These are phyloP conservation scores for Rhagium mordax DNA, from an alignment of 2,888 invertebrate genomes.

Conservation along the genomic window DNA sequence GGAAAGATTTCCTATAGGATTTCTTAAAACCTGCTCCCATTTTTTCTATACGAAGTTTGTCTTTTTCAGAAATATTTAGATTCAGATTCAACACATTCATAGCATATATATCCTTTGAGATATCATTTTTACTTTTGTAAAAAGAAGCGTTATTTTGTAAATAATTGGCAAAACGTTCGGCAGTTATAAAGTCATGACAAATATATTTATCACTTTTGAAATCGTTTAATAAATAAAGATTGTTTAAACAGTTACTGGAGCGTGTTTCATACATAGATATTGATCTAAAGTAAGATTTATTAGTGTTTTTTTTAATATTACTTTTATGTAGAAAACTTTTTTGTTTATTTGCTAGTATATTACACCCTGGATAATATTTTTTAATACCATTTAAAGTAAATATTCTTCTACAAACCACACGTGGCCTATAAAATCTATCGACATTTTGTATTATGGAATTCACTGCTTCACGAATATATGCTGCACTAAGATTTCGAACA, in stretches of 20 bases:
- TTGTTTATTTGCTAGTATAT: constrained; percentile 45
- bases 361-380: constrained; percentile 63
- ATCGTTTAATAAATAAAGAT: constrained; percentile 18
- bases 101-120: constrained; percentile 29
- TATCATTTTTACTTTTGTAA: constrained; percentile 27
- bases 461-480: constrained; percentile 60
- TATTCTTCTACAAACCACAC: constrained; percentile 62
- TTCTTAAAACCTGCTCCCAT: constrained; percentile 49
- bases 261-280: constrained; percentile 47
- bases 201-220: constrained; percentile 52
- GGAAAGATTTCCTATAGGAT: constrained; percentile 53
- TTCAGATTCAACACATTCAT: constrained; percentile 35
- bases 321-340: constrained; percentile 57
- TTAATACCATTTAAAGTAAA: constrained; percentile 67
- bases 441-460: constrained; percentile 66
- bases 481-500: constrained; percentile 44
- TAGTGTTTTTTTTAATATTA: constrained; percentile 44
- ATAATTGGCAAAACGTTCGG: constrained; percentile 57
- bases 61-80: constrained; percentile 15
- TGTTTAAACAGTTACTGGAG: constrained; percentile 30
- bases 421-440: constrained; percentile 69
- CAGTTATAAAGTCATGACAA: constrained; percentile 60
- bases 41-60: constrained; percentile 20
- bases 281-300: constrained; percentile 24
- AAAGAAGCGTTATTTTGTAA: constrained; percentile 46